These are phyloP conservation scores for Haliaeetus leucogaster DNA, from an alignment of 2,113 vertebrate genomes.

Conservation along the genomic window DNA sequence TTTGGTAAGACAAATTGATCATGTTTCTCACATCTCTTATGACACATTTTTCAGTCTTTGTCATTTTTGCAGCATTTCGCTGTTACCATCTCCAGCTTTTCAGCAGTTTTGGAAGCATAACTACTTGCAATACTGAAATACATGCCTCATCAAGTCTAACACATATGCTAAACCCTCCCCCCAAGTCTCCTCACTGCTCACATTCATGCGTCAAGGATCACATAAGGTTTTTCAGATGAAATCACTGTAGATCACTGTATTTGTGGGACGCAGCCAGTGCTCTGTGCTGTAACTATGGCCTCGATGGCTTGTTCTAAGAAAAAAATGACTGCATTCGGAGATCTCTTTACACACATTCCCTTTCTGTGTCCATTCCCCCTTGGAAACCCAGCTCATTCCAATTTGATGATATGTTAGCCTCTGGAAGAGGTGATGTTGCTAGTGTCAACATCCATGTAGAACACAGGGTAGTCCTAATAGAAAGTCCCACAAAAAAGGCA, in stretches of 20 bases:
- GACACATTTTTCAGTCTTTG: background rate
- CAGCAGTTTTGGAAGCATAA: background rate
- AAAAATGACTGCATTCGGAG: background rate
- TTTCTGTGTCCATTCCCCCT: background rate
- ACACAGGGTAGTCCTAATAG: background rate
- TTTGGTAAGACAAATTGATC: background rate
- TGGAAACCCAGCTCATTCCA: background rate
- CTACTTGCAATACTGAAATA: background rate
- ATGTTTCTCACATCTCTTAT: background rate
- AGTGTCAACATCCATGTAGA: background rate
- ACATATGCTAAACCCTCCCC: background rate
- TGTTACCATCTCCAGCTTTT: background rate
- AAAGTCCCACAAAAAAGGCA: background rate
- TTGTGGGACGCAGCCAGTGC: background rate
- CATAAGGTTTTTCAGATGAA: background rate
- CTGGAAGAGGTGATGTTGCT: background rate
- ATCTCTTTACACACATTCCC: background rate
- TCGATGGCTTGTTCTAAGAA: background rate
- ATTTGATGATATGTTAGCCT: background rate
- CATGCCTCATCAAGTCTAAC: background rate
- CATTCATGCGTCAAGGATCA: background rate
- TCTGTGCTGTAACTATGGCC: background rate
- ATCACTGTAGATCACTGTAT: too few species aligned
- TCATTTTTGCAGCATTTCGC: background rate
- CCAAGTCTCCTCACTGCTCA: background rate